These are phyloP conservation scores for Phalacrocorax pelagicus DNA, from an alignment of 2,113 vertebrate genomes.

Conservation along the genomic window DNA sequence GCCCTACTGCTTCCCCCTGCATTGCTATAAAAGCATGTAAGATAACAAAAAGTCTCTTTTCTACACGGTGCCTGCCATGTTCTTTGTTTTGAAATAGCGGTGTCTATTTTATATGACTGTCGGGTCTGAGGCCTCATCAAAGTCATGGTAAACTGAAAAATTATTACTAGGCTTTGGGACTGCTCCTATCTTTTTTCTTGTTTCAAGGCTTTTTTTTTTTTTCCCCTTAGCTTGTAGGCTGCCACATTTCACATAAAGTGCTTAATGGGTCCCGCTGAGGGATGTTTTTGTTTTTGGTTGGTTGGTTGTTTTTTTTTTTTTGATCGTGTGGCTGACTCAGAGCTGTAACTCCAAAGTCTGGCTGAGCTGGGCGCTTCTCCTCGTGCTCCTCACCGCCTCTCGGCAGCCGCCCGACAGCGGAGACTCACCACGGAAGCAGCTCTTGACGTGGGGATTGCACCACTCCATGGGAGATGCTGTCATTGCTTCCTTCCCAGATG, in stretches of 20 bases:
- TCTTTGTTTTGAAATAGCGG: conserved; percentile 69
- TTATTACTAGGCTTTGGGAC: conserved; percentile 48
- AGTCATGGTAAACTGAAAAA: conserved; percentile 79
- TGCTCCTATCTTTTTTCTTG: conserved; percentile 30
- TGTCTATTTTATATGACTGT: conserved; percentile 74
- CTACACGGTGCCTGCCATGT: conserved; percentile 75
- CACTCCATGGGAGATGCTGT: conserved; percentile 66
- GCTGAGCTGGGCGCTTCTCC: conserved; percentile 58
- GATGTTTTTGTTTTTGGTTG: background rate
- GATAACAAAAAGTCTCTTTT: conserved; percentile 65
- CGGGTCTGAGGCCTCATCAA: conserved; percentile 73
- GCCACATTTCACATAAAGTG: conserved; percentile 37
- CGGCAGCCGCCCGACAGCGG: conserved; percentile 29
- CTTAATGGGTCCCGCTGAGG: conserved; percentile 48
- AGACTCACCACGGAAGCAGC: conserved; percentile 49
- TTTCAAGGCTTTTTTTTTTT: background rate
- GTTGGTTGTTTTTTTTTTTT: background rate
- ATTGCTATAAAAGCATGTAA: conserved; percentile 82
- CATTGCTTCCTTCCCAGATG: conserved; percentile 65
- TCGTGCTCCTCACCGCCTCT: conserved; percentile 46
- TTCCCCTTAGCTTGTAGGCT: conserved; percentile 49
- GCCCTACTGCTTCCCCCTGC: conserved; percentile 77
- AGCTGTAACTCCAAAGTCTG: conserved; percentile 61
- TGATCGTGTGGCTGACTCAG: conserved; percentile 41
- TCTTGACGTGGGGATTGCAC: conserved; percentile 67